These are phyloP conservation scores for Morbakka virulenta DNA, from an alignment of 30 jellyfish, hydroid and myxozoan genomes.

Conservation along the genomic window DNA sequence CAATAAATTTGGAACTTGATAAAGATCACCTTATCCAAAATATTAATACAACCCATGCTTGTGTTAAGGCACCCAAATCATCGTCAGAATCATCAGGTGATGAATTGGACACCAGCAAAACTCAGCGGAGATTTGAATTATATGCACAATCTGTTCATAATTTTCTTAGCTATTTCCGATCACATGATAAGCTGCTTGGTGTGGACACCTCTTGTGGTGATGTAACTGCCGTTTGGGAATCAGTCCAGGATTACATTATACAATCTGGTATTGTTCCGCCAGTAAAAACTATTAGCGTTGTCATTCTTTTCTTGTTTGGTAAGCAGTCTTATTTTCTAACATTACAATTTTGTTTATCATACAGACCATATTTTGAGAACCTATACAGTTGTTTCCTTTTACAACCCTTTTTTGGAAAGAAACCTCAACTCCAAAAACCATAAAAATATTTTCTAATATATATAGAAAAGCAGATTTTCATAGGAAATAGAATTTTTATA, in stretches of 20 bases:
- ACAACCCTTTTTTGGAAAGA: no score
- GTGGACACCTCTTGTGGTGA: slow-evolving; percentile 86
- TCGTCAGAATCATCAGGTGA: slow-evolving; percentile 47
- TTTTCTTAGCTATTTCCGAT: slow-evolving; percentile 54
- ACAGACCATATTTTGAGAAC: no score
- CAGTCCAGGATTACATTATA: slow-evolving; percentile 47
- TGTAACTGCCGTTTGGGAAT: slow-evolving; percentile 75
- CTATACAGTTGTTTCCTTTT: no score
- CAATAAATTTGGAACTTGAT: slow-evolving; percentile 67
- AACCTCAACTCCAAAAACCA: no score
- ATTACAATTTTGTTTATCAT: no score
- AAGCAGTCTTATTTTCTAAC: no score
- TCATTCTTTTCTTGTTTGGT: slow-evolving; percentile 65
- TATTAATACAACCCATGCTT: slow-evolving; percentile 79
- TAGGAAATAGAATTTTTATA: no score
- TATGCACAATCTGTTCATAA: slow-evolving; percentile 82
- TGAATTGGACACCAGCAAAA: slow-evolving; percentile 93
- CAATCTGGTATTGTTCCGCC: slow-evolving; percentile 69
- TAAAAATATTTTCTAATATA: no score
- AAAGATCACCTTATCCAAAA: slow-evolving; percentile 72
- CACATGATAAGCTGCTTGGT: slow-evolving; percentile 55
- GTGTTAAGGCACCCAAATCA: slow-evolving; percentile 55
- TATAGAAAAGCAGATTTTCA: no score
- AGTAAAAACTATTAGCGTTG: slow-evolving; percentile 48
- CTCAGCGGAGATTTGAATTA: slow-evolving; percentile 60